Percentiles rank a stretch among this genome's conserved stretches.
phyloP scores from a whole-genome alignment of 2,888 invertebrate genomes.

The Petrolisthes cinctipes region DNA sequence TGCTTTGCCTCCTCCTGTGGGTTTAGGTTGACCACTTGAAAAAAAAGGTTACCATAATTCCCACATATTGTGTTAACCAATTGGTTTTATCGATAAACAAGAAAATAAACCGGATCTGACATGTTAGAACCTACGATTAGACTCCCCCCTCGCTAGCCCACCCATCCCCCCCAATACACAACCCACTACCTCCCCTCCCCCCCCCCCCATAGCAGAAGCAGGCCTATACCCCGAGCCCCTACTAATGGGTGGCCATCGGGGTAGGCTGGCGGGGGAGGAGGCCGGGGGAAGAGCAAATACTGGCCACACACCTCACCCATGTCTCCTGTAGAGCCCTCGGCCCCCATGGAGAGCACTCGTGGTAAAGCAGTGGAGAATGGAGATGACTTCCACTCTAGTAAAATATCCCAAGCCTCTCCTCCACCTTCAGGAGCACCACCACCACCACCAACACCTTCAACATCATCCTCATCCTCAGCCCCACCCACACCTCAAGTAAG shows the following conservation, averaged over 20 bases:
- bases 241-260: conserved; percentile 28
- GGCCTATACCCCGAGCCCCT: conserved; percentile 5
- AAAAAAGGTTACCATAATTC: not conserved
- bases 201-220: not conserved
- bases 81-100: too few relatives aligned
- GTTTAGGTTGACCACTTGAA: not conserved
- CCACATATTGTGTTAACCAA: too few relatives aligned
- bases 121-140: not conserved
- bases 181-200: not conserved
- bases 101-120: not conserved
- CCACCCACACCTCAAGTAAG: conserved; percentile 28
- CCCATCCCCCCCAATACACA: not conserved
- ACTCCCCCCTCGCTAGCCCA: not conserved
- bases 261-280: conserved; percentile 22
- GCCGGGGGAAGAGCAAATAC: conserved; percentile 16
- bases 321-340: conserved; percentile 52
- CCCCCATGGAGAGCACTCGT: conserved; percentile 51
- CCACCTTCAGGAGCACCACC: conserved; percentile 17
- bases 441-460: conserved; percentile 20
- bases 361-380: conserved; percentile 56
- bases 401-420: not conserved
- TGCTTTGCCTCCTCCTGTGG: conserved; percentile 8
- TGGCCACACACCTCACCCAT: conserved; percentile 28
- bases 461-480: conserved; percentile 6
- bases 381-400: conserved; percentile 34